Evolutionary conservation across 1,140 invertebrate species (phyloP).

Genomic region (Brachionus angularis): DNA sequence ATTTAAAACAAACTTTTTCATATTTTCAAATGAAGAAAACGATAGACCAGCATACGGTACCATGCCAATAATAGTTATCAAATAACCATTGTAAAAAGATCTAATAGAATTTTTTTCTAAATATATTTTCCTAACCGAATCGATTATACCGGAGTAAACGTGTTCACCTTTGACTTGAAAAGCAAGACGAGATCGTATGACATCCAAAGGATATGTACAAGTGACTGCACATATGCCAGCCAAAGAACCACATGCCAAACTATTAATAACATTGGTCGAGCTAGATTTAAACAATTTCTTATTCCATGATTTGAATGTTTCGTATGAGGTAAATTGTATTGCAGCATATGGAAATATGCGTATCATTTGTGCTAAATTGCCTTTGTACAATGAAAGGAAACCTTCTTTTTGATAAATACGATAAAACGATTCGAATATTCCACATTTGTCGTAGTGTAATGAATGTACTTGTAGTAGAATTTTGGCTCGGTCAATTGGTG

Average conservation of each 20-base stretch:
- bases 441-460: slow-evolving; percentile 71
- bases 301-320: slow-evolving; percentile 80
- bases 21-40: slow-evolving; percentile 92
- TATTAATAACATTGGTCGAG: background rate
- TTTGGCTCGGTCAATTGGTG: slow-evolving; percentile 92
- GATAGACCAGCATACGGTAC: slow-evolving; percentile 94
- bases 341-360: slow-evolving; percentile 92
- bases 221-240: slow-evolving; percentile 83
- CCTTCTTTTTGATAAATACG: slow-evolving; percentile 70
- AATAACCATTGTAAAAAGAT: slow-evolving; percentile 76
- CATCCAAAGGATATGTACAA: slow-evolving; percentile 88
- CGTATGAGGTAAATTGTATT: slow-evolving; percentile 91
- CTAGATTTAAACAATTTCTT: slow-evolving; percentile 16
- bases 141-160: slow-evolving; percentile 11
- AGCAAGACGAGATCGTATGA: slow-evolving; percentile 94
- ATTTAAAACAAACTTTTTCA: slow-evolving; percentile 70
- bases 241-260: slow-evolving; percentile 67
- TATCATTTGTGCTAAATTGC: slow-evolving; percentile 95
- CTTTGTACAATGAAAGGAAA: slow-evolving; percentile 79
- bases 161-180: slow-evolving; percentile 62
- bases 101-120: background rate
- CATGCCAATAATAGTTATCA: slow-evolving; percentile 83
- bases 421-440: slow-evolving; percentile 73
- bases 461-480: slow-evolving; percentile 85
- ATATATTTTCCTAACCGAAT: slow-evolving; percentile 15